Evolutionary conservation across 1,140 invertebrate genomes (phyloP).

Genomic region (Drosophila orosa): DNA sequence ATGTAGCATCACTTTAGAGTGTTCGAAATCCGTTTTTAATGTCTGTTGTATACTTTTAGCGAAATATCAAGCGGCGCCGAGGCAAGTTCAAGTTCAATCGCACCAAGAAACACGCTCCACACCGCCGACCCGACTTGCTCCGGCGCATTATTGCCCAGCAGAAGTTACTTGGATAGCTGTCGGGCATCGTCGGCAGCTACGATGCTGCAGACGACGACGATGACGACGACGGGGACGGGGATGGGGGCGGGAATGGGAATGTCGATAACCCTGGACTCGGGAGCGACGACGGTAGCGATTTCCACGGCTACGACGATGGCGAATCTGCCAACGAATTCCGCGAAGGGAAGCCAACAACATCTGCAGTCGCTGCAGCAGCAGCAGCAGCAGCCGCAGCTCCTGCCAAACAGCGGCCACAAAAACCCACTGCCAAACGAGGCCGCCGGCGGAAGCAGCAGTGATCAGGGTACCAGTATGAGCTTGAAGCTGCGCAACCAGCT

Average conservation of each 20-base stretch:
- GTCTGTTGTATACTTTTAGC: constrained; percentile 26
- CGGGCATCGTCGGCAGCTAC: constrained; percentile 85
- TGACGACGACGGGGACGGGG: constrained; percentile 33
- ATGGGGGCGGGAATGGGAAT: constrained; percentile 39
- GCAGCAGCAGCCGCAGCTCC: constrained; percentile 21
- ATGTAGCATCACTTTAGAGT: background rate
- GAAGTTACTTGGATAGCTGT: constrained; percentile 87
- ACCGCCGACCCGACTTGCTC: constrained; percentile 82
- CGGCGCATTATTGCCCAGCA: constrained; percentile 85
- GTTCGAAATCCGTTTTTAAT: background rate
- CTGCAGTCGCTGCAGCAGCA: constrained; percentile 55
- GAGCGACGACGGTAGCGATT: constrained; percentile 70
- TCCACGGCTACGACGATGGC: constrained; percentile 78
- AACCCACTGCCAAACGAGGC: constrained; percentile 42
- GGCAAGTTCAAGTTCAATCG: constrained; percentile 91
- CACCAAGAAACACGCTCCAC: constrained; percentile 91
- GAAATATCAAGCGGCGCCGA: constrained; percentile 88
- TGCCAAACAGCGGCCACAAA: constrained; percentile 52
- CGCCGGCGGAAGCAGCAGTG: constrained; percentile 36
- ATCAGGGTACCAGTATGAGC: constrained; percentile 54
- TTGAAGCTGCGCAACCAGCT: constrained; percentile 73
- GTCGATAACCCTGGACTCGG: constrained; percentile 54
- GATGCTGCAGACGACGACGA: constrained; percentile 73
- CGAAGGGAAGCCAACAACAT: constrained; percentile 66
- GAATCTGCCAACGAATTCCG: constrained; percentile 68